Base-by-base conservation (phyloP, 1,140 invertebrate species). In the Drosophila miranda region DNA sequence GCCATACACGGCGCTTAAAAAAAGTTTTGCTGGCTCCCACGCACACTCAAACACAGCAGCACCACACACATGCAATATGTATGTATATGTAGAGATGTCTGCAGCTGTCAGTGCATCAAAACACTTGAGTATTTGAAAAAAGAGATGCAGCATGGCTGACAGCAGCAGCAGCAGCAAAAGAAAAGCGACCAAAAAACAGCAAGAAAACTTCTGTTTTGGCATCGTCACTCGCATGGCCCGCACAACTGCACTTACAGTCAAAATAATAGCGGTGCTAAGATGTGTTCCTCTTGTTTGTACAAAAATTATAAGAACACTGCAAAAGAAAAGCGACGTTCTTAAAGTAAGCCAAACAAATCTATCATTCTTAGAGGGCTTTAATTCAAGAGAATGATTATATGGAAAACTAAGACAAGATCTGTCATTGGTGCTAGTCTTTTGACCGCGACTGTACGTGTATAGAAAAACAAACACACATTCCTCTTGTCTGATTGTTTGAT, bases 21-120 rank as follows among this genome's bases (percentile, higher is more conserved):
- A 75, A 83, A 83, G 50, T 83, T 83, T 78, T 78, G 70, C 70
- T 9, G 11, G 43, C 70, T 75, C 68, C 4, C 41, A 59, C 34
- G n/a, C 45, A 48, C 50, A 30, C 44, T 16, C 16, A 26, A 53
- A 59, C 19, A 28, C 55, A 19, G 19, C 19, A 19, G 19, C 19
- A 19, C 19, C 19, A 49, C 19, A 51, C 58, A 62, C 41, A 54
- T 42, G 61, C 3, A 34, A 0, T 45, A 54, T 42, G 66, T 9
- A 34, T 3, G 3, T 9, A 11, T 11, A 9, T 34, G 30, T 34
- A 11, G 30, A 34, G 30, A 34, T 34, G 30, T 59, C 77, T 80
- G 78, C 80, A 84, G 75, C 71, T 84, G 80, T 79, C 80, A 84
- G 80, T 83, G 75, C 80, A 83, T 83, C 80, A 83, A 83, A 83